These are phyloP conservation scores for Odontophorus gujanensis DNA, from an alignment of 2,113 vertebrate genomes.

Conservation along the genomic window DNA sequence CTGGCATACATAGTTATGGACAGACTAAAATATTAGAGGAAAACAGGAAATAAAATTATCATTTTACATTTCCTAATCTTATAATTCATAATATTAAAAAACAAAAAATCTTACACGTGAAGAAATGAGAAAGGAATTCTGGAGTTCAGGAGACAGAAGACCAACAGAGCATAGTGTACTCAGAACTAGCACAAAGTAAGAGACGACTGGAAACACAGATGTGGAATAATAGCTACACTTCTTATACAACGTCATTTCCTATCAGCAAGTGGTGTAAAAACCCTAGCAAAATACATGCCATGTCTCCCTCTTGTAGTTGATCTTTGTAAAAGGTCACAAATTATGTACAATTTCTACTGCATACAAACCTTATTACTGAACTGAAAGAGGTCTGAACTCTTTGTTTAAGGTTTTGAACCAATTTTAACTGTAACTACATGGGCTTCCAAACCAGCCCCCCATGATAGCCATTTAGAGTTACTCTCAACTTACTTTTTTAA, in stretches of 20 bases:
- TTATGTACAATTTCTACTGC: not conserved
- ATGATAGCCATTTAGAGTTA: not conserved
- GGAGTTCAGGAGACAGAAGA: not conserved
- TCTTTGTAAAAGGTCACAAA: not conserved
- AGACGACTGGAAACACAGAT: not conserved
- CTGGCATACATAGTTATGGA: not conserved
- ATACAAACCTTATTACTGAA: not conserved
- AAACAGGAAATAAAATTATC: not conserved
- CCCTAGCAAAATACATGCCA: not conserved
- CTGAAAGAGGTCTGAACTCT: not conserved
- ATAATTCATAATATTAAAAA: not conserved
- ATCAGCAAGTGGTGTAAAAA: not conserved
- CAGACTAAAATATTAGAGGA: not conserved
- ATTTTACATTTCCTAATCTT: not conserved
- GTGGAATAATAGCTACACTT: not conserved
- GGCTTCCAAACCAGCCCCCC: not conserved
- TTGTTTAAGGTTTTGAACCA: not conserved
- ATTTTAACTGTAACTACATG: not conserved
- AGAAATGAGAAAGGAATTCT: not conserved
- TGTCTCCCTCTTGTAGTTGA: not conserved
- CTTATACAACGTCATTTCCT: not conserved
- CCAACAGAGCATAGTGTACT: accelerated
- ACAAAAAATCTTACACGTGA: not conserved
- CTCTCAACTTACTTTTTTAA: not conserved
- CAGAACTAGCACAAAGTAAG: accelerated